A percentile compares a stretch with the other conserved stretches of the same genome.
Conservation (phyloP, 2,888 invertebrate genomes). For the Synergus gifuensis region DNA sequence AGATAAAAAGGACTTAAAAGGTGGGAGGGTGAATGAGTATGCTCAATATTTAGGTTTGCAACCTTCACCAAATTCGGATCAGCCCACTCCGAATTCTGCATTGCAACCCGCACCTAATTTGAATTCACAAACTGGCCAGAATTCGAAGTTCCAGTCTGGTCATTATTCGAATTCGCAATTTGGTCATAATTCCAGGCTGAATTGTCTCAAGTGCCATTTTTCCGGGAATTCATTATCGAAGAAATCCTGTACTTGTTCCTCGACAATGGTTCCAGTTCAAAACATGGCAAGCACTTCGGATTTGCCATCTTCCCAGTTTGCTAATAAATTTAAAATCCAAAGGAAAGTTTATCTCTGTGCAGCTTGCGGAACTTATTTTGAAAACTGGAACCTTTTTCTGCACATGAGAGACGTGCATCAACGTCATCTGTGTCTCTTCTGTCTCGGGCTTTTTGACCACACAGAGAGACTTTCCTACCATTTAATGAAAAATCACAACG, state of each 20-base stretch:
- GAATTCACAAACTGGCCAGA: not conserved
- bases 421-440: slow-evolving; percentile 90
- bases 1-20: slow-evolving; percentile 55
- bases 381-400: slow-evolving; percentile 91
- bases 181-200: slow-evolving; percentile 64
- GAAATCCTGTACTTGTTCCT: slow-evolving; percentile 83
- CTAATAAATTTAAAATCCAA: slow-evolving; percentile 83
- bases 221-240: slow-evolving; percentile 80
- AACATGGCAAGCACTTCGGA: slow-evolving; percentile 75
- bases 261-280: slow-evolving; percentile 71
- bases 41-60: slow-evolving; percentile 86
- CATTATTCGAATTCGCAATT: not conserved
- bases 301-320: slow-evolving; percentile 74
- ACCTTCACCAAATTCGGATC: slow-evolving; percentile 61
- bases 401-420: slow-evolving; percentile 92
- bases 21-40: slow-evolving; percentile 79
- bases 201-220: slow-evolving; percentile 85
- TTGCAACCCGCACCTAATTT: slow-evolving; percentile 6
- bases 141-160: not conserved
- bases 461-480: slow-evolving; percentile 89
- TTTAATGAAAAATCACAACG: slow-evolving; percentile 87
- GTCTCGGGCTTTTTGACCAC: slow-evolving; percentile 89
- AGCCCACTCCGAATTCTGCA: slow-evolving; percentile 13
- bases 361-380: slow-evolving; percentile 90
- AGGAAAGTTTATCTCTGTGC: slow-evolving; percentile 90